Evolutionary conservation across 2,797 vertebrate genomes (phyloP).

Genomic region (Rousettus madagascariensis): DNA sequence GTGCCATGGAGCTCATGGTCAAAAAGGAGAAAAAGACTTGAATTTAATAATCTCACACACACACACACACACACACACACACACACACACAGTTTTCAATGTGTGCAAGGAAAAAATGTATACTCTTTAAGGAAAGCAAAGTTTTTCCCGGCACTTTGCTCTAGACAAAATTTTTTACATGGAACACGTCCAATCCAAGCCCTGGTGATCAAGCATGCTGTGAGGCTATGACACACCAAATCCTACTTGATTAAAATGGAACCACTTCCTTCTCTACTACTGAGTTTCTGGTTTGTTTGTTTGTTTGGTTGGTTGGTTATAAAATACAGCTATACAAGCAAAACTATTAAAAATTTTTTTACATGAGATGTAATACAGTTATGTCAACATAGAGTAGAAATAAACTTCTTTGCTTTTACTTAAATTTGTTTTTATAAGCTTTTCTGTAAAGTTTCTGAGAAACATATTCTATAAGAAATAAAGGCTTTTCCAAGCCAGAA

Average conservation of each 20-base stretch:
- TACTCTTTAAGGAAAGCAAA: neutral
- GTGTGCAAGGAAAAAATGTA: neutral
- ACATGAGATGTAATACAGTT: neutral
- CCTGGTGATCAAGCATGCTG: neutral
- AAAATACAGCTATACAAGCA: neutral
- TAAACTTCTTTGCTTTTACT: neutral
- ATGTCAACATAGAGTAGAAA: neutral
- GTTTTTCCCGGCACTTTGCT: neutral
- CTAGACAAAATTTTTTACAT: neutral
- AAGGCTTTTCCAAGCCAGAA: neutral
- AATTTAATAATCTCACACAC: neutral
- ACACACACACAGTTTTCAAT: neutral
- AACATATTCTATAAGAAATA: neutral
- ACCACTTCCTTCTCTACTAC: neutral
- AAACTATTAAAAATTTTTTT: neutral
- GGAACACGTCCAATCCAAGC: neutral
- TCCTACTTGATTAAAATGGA: neutral
- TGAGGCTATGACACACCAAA: neutral
- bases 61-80: neutral
- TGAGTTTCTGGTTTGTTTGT: neutral
- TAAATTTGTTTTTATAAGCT: neutral
- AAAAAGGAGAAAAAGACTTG: neutral
- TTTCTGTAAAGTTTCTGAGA: constrained; percentile 1
- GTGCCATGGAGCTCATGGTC: neutral
- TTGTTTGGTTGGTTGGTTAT: too few species aligned